phyloP scores from a whole-genome alignment of 2,888 invertebrate genomes.

The Anoplius nigerrimus region DNA sequence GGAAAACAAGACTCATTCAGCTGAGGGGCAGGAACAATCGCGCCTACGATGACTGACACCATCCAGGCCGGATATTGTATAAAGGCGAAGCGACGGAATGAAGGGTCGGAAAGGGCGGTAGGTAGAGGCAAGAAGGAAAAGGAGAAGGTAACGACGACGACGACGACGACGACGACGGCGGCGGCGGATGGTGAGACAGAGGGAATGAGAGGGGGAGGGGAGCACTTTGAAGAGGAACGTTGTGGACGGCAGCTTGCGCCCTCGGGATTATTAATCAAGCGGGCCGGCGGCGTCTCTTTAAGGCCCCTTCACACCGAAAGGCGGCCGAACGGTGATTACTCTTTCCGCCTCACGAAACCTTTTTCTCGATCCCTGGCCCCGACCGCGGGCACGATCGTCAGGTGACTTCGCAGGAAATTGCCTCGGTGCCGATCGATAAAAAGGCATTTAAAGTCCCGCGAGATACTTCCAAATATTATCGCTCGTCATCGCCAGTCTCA shows the following conservation, averaged over 20 bases:
- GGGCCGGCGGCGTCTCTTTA: slow-evolving; percentile 46
- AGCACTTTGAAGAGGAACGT: slow-evolving; percentile 13
- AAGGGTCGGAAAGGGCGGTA: background rate
- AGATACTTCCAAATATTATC: too few species aligned
- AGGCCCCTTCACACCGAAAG: slow-evolving; percentile 43
- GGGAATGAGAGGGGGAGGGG: background rate
- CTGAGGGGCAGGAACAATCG: too few species aligned
- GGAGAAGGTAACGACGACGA: background rate
- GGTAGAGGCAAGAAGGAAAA: background rate
- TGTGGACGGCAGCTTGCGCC: slow-evolving; percentile 46
- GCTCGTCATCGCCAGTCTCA: too few species aligned
- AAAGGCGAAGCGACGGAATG: slow-evolving; percentile 3
- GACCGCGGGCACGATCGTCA: slow-evolving; percentile 39
- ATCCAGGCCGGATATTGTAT: background rate
- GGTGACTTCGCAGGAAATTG: slow-evolving; percentile 53
- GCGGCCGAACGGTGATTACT: slow-evolving; percentile 29
- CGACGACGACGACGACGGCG: too few species aligned
- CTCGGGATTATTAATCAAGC: slow-evolving; percentile 57
- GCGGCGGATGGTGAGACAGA: too few species aligned
- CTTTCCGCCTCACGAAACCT: slow-evolving; percentile 30
- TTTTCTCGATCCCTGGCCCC: slow-evolving; percentile 9
- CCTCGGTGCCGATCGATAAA: slow-evolving; percentile 45
- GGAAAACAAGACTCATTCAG: background rate
- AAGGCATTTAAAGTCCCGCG: slow-evolving; percentile 28
- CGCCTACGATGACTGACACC: too few species aligned